Conservation (phyloP, 1,140 invertebrate species). For the Sesamia nonagrioides region DNA sequence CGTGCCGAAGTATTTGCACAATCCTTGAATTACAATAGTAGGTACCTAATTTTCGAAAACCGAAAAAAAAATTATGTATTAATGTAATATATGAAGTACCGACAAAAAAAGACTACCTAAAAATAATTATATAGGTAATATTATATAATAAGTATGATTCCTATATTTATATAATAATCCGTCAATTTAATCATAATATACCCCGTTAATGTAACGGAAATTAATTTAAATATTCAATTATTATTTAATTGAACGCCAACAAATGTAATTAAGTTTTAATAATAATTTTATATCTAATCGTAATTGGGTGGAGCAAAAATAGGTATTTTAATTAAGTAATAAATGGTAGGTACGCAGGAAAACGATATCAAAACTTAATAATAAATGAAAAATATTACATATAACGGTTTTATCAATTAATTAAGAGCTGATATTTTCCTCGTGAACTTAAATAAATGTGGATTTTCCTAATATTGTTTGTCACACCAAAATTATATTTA, state of each 20-base stretch:
- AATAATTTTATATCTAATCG: conserved; percentile 33
- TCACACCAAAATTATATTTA: background rate
- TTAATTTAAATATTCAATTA: conserved; percentile 24
- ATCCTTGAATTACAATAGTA: too few species aligned
- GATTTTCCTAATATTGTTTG: conserved; percentile 45
- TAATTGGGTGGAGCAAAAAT: conserved; percentile 31
- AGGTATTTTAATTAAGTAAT: conserved; percentile 39
- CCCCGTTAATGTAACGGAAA: background rate
- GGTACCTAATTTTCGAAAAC: too few species aligned
- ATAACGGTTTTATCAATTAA: conserved; percentile 27
- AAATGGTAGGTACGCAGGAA: conserved; percentile 15
- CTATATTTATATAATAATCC: background rate
- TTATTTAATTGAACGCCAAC: conserved; percentile 14
- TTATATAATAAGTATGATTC: too few species aligned
- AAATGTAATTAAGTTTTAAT: conserved; percentile 33
- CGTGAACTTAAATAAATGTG: background rate
- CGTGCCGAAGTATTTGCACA: too few species aligned
- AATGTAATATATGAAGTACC: too few species aligned
- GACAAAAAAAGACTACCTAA: too few species aligned
- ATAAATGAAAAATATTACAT: conserved; percentile 34
- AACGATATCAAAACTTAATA: conserved; percentile 27
- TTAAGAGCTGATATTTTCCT: conserved; percentile 37
- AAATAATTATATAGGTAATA: too few species aligned
- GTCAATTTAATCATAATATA: background rate
- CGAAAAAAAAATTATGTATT: too few species aligned